Conservation (phyloP, 2,113 vertebrate genomes). For the Micronycteris hirsuta region DNA sequence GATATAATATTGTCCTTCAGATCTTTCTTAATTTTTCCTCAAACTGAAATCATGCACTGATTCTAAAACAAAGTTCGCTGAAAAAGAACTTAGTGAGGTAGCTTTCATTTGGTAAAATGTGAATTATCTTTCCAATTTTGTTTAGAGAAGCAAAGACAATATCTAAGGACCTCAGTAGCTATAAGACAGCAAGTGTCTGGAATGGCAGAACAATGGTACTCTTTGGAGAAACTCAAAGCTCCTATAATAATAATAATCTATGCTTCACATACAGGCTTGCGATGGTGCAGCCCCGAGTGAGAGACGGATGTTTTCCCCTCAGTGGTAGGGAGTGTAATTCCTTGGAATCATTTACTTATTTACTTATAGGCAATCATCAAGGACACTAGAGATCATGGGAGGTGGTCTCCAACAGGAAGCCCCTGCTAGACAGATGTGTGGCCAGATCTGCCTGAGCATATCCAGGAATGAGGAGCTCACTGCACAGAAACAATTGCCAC, state of each 20-base stretch:
- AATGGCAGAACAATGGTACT: neutral
- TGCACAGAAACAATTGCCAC: neutral
- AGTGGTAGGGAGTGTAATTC: neutral
- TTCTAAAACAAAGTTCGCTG: slow-evolving; percentile 14
- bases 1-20: neutral
- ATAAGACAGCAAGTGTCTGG: neutral
- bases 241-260: neutral
- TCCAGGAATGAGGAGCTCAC: neutral
- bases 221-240: neutral
- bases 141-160: neutral
- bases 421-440: neutral
- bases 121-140: neutral
- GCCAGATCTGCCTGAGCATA: neutral
- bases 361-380: neutral
- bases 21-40: neutral
- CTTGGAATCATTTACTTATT: neutral
- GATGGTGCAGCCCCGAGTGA: neutral
- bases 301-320: neutral
- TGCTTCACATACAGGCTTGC: neutral
- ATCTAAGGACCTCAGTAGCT: neutral
- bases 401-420: neutral
- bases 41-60: neutral
- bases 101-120: slow-evolving; percentile 13
- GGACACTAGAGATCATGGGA: neutral
- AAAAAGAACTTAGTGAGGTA: neutral